These are phyloP conservation scores for Cerceris rybyensis DNA, from an alignment of 2,888 invertebrate species.

Conservation along the genomic window DNA sequence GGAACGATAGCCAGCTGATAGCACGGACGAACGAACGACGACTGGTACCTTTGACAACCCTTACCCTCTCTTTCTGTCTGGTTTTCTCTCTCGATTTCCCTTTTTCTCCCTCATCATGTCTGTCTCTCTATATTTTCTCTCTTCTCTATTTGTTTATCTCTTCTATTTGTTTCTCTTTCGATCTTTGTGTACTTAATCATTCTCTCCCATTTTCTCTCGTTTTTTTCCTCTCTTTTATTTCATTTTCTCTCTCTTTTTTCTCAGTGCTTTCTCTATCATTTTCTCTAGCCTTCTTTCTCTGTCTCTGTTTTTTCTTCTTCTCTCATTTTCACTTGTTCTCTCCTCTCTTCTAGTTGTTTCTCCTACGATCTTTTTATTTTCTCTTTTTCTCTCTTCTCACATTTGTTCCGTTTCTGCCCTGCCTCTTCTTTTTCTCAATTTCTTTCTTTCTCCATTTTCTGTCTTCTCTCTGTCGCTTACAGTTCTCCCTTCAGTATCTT, in stretches of 20 bases:
- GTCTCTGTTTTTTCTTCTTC: constrained; percentile 10
- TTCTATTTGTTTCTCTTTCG: constrained; percentile 4
- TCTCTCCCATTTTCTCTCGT: no score
- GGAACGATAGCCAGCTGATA: constrained; percentile 74
- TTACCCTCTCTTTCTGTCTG: constrained; percentile 20
- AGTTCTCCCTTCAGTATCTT: not conserved
- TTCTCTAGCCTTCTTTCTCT: no score
- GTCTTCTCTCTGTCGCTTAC: not conserved
- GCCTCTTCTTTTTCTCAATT: constrained; percentile 19
- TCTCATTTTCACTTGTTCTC: not conserved
- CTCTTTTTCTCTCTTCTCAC: constrained; percentile 1
- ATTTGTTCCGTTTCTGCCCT: constrained; percentile 65
- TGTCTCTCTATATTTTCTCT: constrained; percentile 28
- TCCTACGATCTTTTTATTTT: constrained; percentile 22
- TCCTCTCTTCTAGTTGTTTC: not conserved
- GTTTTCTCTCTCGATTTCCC: not conserved
- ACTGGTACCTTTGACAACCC: constrained; percentile 68
- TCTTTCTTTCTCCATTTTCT: not conserved
- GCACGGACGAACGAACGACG: constrained; percentile 62
- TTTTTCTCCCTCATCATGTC: not conserved
- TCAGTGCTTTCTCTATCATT: no score
- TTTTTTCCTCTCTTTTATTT: no score
- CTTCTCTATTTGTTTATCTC: constrained; percentile 20
- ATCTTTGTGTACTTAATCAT: not conserved
- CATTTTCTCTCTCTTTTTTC: no score